A percentile compares a stretch with the other conserved stretches of the same genome.
Evolutionary conservation across 2,797 vertebrate genomes (phyloP).

Genomic region (Scomberomorus guttatus): DNA sequence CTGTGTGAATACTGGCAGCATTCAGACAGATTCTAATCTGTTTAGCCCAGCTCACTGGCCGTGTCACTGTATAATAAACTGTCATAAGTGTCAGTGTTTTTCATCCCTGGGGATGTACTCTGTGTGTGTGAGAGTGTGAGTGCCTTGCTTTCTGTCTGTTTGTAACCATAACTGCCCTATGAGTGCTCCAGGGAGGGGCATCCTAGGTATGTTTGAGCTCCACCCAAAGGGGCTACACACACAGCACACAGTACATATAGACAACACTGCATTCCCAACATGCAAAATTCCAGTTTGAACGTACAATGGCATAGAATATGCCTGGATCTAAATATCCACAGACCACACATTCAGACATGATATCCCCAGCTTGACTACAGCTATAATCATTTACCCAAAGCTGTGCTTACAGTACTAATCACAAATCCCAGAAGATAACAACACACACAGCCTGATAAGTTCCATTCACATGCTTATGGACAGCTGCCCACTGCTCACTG

Average conservation of each 20-base stretch:
- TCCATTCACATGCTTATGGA: conserved; percentile 59
- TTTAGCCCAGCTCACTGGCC: conserved; percentile 69
- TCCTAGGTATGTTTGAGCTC: conserved; percentile 27
- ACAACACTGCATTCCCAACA: conserved; percentile 19
- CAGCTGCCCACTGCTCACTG: conserved; percentile 54
- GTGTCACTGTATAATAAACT: conserved; percentile 79
- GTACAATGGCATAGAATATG: background rate
- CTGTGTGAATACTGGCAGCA: conserved; percentile 55
- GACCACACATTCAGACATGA: conserved; percentile 44
- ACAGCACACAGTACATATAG: background rate
- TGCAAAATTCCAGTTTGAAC: conserved; percentile 17
- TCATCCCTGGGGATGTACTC: conserved; percentile 52
- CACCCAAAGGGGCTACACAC: conserved; percentile 15
- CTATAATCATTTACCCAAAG: conserved; percentile 55
- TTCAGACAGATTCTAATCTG: conserved; percentile 74
- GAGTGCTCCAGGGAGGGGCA: background rate
- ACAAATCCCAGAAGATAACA: conserved; percentile 64
- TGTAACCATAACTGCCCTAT: background rate
- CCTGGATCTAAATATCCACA: conserved; percentile 26
- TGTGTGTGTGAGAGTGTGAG: conserved; percentile 6
- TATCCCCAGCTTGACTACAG: conserved; percentile 47
- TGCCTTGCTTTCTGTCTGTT: background rate
- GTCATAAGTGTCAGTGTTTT: conserved; percentile 74
- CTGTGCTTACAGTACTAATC: conserved; percentile 44
- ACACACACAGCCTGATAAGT: conserved; percentile 56